A percentile compares a stretch with the other conserved stretches of the same genome.
Evolutionary conservation across 2,797 vertebrate genomes (phyloP).

Genomic region (Melanotaenia maccullochi): DNA sequence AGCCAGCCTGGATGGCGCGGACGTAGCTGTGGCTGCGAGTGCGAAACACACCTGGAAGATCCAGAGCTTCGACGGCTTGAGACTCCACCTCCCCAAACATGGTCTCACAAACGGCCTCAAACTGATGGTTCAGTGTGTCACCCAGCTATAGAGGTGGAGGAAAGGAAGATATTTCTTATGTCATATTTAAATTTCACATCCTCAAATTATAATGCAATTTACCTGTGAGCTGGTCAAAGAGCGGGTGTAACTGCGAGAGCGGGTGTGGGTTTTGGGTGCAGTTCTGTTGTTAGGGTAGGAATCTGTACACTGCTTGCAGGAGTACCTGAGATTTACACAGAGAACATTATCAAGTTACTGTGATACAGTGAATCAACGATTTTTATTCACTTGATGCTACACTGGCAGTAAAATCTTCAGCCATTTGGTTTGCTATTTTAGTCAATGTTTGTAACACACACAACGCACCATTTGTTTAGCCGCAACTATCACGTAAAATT

Average conservation of each 20-base stretch:
- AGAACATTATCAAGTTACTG: neutral
- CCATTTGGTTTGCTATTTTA: conserved; percentile 22
- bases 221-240: conserved; percentile 98
- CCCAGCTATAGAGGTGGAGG: conserved; percentile 83
- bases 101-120: conserved; percentile 93
- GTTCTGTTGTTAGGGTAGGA: conserved; percentile 88
- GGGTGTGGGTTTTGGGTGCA: conserved; percentile 92
- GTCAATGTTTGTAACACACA: conserved; percentile 17
- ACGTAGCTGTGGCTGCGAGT: conserved; percentile 99
- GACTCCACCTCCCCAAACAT: conserved; percentile 97
- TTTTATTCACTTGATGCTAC: neutral
- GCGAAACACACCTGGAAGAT: conserved; percentile 97
- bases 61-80: conserved; percentile 96
- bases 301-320: conserved; percentile 90
- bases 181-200: neutral
- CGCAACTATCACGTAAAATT: conserved; percentile 12
- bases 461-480: conserved; percentile 6
- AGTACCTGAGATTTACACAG: conserved; percentile 81
- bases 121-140: conserved; percentile 93
- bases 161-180: neutral
- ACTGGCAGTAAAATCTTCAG: neutral
- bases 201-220: conserved; percentile 15
- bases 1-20: conserved; percentile 98
- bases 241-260: conserved; percentile 93
- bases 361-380: neutral